Evolutionary conservation across 2,888 invertebrate genomes (phyloP), one percentile per base, ranked within the genome.

Genomic region (Drosophila rellima): DNA sequence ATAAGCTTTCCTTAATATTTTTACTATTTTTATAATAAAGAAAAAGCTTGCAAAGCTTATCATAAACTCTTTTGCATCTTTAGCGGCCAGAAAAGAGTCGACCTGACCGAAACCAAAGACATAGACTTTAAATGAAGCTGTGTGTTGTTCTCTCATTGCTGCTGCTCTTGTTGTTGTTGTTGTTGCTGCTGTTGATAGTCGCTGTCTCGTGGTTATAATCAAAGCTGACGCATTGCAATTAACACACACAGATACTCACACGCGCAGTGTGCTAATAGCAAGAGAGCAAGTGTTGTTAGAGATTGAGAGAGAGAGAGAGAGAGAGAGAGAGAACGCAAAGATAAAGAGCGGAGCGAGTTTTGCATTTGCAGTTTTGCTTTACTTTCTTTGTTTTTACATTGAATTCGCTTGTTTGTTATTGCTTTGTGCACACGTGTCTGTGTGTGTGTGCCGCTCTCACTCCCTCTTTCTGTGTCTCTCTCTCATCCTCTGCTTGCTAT

Each of bases 161-260:
- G 13, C n/a, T 44, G 10, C 10, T 40, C 13, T 50, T 62, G 33
- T 42, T 61, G 18, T 37, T 29, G 37, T 20, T 67, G 59, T 45
- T 68, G 39, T 50, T 55, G 44, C 47, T 56, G 48, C 40, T 54
- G 52, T 40, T 51, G 37, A 51, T 50, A 40, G 35, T 37, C 23
- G 23, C 37, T 47, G 60, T 77, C 63, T 70, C 54, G 70, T 65
- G 71, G 68, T 68, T 60, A 51, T 60, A 81, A 74, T 80, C 81
- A 81, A 65, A 80, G 78, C 74, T 59, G 69, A 74, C 67, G 84
- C 84, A 81, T 65, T 83, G 81, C 66, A 83, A 80, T 74, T 77
- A 80, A 67, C 73, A 77, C 70, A 68, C 70, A 68, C 56, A 61
- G 35, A 47, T 61, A 75, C 55, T 33, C 56, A 57, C 47, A 31